Evolutionary conservation across 2,113 vertebrate species (phyloP).

Genomic region (Eleginops maclovinus): DNA sequence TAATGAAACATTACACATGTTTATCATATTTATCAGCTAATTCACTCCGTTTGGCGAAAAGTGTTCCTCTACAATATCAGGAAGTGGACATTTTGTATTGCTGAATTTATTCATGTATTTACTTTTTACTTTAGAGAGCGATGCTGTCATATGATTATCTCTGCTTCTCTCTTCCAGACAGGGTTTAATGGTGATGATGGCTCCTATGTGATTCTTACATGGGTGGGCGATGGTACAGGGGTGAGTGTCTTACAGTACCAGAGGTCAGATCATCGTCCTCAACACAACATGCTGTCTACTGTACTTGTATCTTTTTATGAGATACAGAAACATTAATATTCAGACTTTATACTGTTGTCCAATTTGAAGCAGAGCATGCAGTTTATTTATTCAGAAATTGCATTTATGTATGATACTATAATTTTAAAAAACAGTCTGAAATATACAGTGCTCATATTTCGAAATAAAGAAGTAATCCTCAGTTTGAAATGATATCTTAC

Average conservation of each 20-base stretch:
- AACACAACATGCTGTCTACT: not conserved
- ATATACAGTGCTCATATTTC: not conserved
- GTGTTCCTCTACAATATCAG: too few species aligned
- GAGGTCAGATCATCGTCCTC: not conserved
- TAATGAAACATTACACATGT: not conserved
- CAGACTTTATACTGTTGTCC: not conserved
- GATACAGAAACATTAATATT: not conserved
- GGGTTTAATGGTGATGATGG: conserved; percentile 85
- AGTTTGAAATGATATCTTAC: not conserved
- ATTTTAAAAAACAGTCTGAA: not conserved
- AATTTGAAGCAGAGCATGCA: not conserved
- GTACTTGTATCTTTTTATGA: too few species aligned
- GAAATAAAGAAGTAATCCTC: not conserved
- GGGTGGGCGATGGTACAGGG: conserved; percentile 85
- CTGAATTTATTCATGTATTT: not conserved
- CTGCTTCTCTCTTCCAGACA: conserved; percentile 67
- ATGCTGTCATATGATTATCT: conserved; percentile 10
- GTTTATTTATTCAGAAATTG: not conserved
- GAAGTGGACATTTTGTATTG: not conserved
- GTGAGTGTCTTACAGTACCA: conserved; percentile 70
- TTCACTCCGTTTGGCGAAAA: not conserved
- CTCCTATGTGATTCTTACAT: conserved; percentile 83
- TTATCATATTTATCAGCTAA: not conserved
- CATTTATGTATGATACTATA: not conserved
- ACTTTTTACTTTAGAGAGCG: not conserved